Base-by-base conservation (phyloP, 2,888 invertebrate species). In the Hyposoter dolosus region DNA sequence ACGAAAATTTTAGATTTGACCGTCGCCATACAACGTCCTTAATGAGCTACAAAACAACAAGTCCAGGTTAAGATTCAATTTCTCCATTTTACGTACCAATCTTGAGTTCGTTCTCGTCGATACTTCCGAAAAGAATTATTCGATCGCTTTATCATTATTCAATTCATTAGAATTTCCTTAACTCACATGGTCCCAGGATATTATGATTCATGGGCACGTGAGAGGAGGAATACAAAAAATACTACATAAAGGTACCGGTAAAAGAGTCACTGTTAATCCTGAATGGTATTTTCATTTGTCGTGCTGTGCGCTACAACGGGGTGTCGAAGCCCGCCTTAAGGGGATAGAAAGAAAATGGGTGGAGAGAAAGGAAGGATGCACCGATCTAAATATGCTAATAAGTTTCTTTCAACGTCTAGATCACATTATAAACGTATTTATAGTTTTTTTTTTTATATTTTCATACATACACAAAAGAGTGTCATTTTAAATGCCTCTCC, bases 351-450 rank as follows among this genome's bases (percentile, higher is more conserved):
- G 45, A 75, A 82, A 78, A 45, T 43, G 63, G 69, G 56, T 47
- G 60, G 74, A 76, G 56, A 75, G 50, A 72, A 65, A 69, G 69
- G 47, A 12, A 17, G 19, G 76, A 63, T 45, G 65, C 77, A 74
- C 71, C 69, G 66, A 50, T 56, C 60, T 72, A 63, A 86, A 86
- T 82, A 86, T 86, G 86, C 77, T 86, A 83, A 86, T 86, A 65
- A 45, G 53, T 74, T 77, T 78, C 77, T 72, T 86, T 86, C 81
- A 77, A 74, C 76, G 69, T 76, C 65, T 50, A 15, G 43, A 79
- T 47, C 66, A 60, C 60, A 83, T 72, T 76, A 69, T 43, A 76
- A 28, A 68, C 32, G 32, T 45, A 78, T 56, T 71, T 45, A 60
- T 69, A 60, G 17, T 17, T 17, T 66, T 77, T 35, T 50, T 4